phyloP scores from a whole-genome alignment of 2,113 vertebrate genomes.

The Urocolius indicus region DNA sequence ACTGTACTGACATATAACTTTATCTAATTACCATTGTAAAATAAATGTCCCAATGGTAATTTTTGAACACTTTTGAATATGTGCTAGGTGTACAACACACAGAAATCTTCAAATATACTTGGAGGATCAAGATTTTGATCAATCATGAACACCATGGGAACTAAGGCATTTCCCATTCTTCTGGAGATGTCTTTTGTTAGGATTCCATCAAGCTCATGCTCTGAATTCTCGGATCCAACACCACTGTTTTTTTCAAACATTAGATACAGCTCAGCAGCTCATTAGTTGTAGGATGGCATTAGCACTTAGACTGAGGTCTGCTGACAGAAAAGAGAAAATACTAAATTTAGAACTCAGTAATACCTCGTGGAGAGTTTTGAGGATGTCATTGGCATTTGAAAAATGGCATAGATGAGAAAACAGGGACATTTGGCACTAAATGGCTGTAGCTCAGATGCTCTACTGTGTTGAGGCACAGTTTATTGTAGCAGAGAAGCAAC shows the following conservation, averaged over 20 bases:
- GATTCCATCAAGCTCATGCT: not conserved
- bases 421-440: not conserved
- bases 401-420: not conserved
- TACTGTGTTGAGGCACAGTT: not conserved
- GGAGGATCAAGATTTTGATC: not conserved
- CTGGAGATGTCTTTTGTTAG: not conserved
- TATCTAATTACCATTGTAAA: not conserved
- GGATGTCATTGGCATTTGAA: not conserved
- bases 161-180: not conserved
- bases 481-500: not conserved
- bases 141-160: not conserved
- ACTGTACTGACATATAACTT: not conserved
- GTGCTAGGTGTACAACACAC: not conserved
- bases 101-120: not conserved
- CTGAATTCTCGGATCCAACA: not conserved
- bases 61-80: not conserved
- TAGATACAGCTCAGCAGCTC: not conserved
- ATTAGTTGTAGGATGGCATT: not conserved
- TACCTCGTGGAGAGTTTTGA: not conserved
- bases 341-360: not conserved
- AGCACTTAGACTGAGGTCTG: not conserved
- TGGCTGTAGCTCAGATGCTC: not conserved
- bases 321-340: not conserved
- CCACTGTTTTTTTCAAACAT: not conserved
- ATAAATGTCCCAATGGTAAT: not conserved